Conservation (phyloP, 2,888 invertebrate genomes). For the Thumatha senex region DNA sequence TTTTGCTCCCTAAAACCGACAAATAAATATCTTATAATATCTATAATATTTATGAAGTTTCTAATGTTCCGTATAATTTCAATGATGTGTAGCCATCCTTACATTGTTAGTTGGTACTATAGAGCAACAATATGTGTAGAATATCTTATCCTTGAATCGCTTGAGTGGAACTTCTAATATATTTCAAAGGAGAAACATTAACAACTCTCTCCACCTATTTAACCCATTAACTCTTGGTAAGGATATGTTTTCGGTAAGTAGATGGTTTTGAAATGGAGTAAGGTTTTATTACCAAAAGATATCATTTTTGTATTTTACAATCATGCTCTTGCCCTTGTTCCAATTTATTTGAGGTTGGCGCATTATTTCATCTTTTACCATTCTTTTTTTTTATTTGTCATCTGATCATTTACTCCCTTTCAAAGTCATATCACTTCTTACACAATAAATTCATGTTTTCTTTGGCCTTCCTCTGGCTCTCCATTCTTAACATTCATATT, state of each 20-base stretch:
- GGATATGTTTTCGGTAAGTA: conserved; percentile 55
- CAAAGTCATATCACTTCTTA: too few species aligned
- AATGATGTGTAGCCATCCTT: conserved; percentile 10
- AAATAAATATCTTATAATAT: background rate
- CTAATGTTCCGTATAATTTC: conserved; percentile 2
- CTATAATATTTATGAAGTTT: background rate
- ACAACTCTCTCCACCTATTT: conserved; percentile 57
- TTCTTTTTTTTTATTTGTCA: too few species aligned
- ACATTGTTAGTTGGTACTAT: conserved; percentile 7
- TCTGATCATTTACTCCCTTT: too few species aligned
- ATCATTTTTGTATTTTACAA: background rate
- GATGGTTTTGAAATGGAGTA: conserved; percentile 8
- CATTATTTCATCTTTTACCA: too few species aligned
- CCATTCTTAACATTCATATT: too few species aligned
- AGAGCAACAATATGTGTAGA: conserved; percentile 20
- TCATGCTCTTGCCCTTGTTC: too few species aligned
- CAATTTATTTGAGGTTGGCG: too few species aligned
- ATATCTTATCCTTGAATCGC: conserved; percentile 37
- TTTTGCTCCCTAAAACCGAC: too few species aligned
- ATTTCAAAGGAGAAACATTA: conserved; percentile 60
- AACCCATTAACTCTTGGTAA: conserved; percentile 59
- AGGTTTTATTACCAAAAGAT: background rate
- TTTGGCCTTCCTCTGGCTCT: too few species aligned
- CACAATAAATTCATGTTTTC: too few species aligned
- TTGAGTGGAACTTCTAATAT: conserved; percentile 52